Evolutionary conservation across 2,113 vertebrate species (phyloP).

Genomic region (rat (Rattus norvegicus)): DNA sequence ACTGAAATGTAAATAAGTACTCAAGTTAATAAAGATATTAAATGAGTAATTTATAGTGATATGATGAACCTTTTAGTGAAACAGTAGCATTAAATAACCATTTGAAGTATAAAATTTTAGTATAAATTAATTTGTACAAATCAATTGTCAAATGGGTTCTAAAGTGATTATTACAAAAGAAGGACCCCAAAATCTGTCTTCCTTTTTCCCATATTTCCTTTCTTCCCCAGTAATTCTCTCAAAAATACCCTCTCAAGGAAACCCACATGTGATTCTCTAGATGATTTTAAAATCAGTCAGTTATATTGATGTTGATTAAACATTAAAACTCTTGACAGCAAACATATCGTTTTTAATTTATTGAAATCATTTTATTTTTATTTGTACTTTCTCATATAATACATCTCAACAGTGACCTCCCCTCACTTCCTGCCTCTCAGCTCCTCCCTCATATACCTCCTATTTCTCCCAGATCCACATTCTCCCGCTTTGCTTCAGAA

Average conservation of each 20-base stretch:
- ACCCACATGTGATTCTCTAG: neutral
- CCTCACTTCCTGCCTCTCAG: neutral
- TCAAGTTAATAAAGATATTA: neutral
- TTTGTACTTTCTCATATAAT: neutral
- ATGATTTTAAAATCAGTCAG: neutral
- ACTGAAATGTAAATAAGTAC: too few species aligned
- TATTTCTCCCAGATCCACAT: neutral
- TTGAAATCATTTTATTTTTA: neutral
- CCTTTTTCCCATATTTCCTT: neutral
- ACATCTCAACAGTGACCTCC: neutral
- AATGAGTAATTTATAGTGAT: constrained; percentile 41
- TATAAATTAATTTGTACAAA: constrained; percentile 35
- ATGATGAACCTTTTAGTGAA: constrained; percentile 29
- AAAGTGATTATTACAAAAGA: neutral
- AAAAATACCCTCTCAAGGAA: neutral
- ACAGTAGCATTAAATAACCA: neutral
- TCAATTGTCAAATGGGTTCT: constrained; percentile 50
- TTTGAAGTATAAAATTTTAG: constrained; percentile 32
- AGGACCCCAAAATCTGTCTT: neutral
- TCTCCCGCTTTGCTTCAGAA: neutral
- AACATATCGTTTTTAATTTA: neutral
- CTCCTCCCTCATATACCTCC: neutral
- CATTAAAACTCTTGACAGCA: neutral
- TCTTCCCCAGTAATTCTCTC: neutral
- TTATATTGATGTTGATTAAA: neutral